Evolutionary conservation across 2,888 invertebrate species (phyloP), one percentile per base, ranked within the genome.

Genomic region (Paralinhomoeus sp.): DNA sequence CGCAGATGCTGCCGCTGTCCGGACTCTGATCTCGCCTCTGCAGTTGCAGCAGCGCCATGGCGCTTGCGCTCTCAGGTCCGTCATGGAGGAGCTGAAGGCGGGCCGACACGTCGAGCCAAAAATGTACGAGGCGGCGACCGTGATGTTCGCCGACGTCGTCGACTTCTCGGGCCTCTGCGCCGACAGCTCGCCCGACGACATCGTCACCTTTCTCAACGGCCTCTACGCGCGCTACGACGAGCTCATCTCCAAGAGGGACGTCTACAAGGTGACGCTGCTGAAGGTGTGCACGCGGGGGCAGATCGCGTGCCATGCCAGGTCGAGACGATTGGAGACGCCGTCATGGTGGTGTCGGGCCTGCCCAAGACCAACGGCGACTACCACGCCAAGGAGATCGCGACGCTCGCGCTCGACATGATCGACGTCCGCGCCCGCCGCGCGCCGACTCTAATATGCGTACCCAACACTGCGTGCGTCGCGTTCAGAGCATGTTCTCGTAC

Each of bases 1-100:
- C 20, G 18, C 23, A 40, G 40, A 40, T 44, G 40, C 27, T 44
- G 35, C 44, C 35, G n/a, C 18, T 35, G 17, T 35, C n/a, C n/a
- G n/a, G n/a, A n/a, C n/a, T n/a, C n/a, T n/a, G n/a, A n/a, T n/a
- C n/a, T n/a, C n/a, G n/a, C n/a, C n/a, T n/a, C n/a, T n/a, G n/a
- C n/a, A n/a, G n/a, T n/a, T n/a, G 35, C n/a, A 17, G 35, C 35
- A 3, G 3, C n/a, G 18, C 17, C 5, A 35, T 35, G 35, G 18
- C 5, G 35, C 35, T 12, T 17, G 35, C n/a, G 9, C 24, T 40
- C 23, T 23, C 35, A 42, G 42, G 23, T 24, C 42, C 2, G 23
- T 42, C 18, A 35, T 33, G 21, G 21, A 31, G 3, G 24, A 42
- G 37, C 37, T 42, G 31, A 42, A 42, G 22, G 24, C 17, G 15